phyloP scores from a whole-genome alignment of 2,797 vertebrate genomes.

The Nasua narica region DNA sequence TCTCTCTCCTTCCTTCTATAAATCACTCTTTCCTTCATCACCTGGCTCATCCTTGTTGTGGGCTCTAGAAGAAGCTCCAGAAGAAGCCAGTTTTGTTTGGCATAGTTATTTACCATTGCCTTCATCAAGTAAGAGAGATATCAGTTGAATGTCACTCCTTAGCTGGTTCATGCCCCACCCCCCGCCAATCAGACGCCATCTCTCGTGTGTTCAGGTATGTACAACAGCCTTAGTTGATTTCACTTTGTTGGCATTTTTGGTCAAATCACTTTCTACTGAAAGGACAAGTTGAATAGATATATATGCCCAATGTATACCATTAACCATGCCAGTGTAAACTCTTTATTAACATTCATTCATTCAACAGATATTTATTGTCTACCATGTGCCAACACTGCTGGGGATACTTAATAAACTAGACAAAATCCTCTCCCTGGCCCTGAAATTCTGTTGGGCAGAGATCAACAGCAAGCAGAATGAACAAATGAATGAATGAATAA shows the following conservation, averaged over 20 bases:
- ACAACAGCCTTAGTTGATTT: not conserved
- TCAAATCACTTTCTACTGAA: not conserved
- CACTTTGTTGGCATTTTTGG: not conserved
- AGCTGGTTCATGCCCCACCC: not conserved
- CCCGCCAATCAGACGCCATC: not conserved
- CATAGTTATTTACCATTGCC: not conserved
- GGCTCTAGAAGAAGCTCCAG: not conserved
- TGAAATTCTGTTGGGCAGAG: not conserved
- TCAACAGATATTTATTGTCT: not conserved
- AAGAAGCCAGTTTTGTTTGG: not conserved
- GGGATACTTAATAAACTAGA: not conserved
- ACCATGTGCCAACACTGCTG: not conserved
- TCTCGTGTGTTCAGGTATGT: not conserved
- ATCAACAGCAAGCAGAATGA: not conserved
- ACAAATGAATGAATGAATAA: not conserved
- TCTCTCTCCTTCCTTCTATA: not conserved
- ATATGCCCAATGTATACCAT: not conserved
- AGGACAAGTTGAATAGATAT: not conserved
- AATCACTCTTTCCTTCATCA: not conserved
- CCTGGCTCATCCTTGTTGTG: not conserved
- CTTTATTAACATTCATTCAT: not conserved
- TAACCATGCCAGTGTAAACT: not conserved
- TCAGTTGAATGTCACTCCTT: not conserved
- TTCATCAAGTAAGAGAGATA: not conserved
- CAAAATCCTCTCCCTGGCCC: not conserved